Conservation (phyloP, 1,140 invertebrate genomes). For the Cataglyphis hispanica region DNA sequence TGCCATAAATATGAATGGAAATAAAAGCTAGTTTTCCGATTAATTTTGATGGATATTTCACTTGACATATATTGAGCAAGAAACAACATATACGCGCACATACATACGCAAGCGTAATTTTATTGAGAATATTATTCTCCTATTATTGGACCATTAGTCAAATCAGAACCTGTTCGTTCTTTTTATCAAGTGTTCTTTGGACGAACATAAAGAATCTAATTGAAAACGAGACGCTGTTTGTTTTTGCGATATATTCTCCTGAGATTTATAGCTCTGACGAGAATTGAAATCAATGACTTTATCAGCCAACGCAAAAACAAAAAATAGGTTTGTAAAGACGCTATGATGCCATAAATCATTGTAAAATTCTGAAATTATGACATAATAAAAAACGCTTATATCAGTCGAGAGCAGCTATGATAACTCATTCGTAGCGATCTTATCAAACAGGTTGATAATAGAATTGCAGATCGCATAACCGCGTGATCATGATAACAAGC, state of each 20-base stretch:
- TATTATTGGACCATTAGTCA: not conserved
- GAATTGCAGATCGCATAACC: not conserved
- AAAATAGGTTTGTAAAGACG: not conserved
- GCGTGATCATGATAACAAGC: conserved; percentile 32
- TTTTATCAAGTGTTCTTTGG: not conserved
- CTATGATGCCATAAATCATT: not conserved
- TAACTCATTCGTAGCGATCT: conserved; percentile 23
- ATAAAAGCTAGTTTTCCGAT: not conserved
- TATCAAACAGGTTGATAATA: conserved; percentile 36
- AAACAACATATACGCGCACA: not conserved
- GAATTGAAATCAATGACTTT: not conserved
- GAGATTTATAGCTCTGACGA: not conserved
- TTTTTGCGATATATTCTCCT: not conserved
- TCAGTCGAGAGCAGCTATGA: conserved; percentile 9
- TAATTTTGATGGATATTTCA: not conserved
- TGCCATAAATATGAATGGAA: not conserved
- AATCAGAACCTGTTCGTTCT: conserved; percentile 6
- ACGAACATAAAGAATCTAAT: conserved; percentile 13
- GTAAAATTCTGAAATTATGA: not conserved
- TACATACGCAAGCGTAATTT: not conserved
- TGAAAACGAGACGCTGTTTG: not conserved
- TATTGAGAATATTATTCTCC: not conserved
- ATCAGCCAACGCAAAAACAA: not conserved
- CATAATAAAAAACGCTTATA: conserved; percentile 38
- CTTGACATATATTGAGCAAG: not conserved